Percentiles rank a stretch among this genome's conserved stretches.
Evolutionary conservation across 2,888 invertebrate species (phyloP).

Genomic region (Xestia rhomboidea): DNA sequence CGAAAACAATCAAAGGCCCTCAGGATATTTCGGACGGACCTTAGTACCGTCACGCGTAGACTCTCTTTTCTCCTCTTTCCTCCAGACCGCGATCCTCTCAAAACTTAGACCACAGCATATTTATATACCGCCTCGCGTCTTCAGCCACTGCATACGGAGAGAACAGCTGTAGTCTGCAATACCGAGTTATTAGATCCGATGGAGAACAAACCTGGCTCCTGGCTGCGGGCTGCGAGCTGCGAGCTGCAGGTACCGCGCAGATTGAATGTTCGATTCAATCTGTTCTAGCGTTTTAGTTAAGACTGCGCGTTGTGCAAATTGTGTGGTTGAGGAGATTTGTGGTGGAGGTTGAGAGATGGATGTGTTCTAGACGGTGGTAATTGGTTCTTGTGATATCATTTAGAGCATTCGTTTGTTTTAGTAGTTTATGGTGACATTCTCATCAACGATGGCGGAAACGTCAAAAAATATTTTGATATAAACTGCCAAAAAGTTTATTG

Average conservation of each 20-base stretch:
- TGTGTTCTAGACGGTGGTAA: neutral
- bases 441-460: neutral
- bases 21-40: too few species aligned
- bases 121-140: slow-evolving; percentile 56
- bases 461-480: neutral
- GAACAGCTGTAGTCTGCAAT: slow-evolving; percentile 73
- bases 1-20: too few species aligned
- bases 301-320: slow-evolving; percentile 26
- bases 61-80: neutral
- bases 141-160: slow-evolving; percentile 64
- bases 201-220: slow-evolving; percentile 65
- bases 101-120: slow-evolving; percentile 36
- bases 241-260: slow-evolving; percentile 46
- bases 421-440: neutral
- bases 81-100: slow-evolving; percentile 19
- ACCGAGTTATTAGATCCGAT: slow-evolving; percentile 70
- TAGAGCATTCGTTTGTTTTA: neutral
- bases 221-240: slow-evolving; percentile 11
- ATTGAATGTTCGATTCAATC: slow-evolving; percentile 60
- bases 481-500: neutral
- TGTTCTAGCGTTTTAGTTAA: slow-evolving; percentile 41
- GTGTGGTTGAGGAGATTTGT: slow-evolving; percentile 18
- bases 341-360: neutral
- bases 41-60: too few species aligned
- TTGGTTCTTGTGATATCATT: neutral